Base-by-base conservation (phyloP, 2,888 invertebrate species). In the Endomychus coccineus region DNA sequence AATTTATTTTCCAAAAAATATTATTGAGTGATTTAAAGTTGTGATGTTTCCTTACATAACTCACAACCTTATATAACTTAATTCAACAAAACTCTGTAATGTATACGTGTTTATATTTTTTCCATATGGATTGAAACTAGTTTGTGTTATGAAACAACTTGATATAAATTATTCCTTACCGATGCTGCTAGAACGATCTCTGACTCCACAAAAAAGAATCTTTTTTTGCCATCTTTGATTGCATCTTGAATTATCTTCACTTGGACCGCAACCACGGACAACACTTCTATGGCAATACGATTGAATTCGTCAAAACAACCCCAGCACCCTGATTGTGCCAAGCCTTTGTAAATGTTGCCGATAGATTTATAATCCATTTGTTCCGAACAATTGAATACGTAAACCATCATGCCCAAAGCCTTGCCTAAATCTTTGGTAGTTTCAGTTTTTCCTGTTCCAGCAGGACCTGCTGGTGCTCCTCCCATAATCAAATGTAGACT, bases 251-350 rank as follows among this genome's bases (percentile, higher is more conserved):
- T 81, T 36, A 73, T 74, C 61, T 87, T 88, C 1, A 90, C 92
- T 70, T 95, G 95, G 0, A 94, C 94, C 0, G 94, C 90, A 1
- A 95, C 91, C 7, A 95, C 95, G 21, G 94, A 95, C 40, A 95
- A 66, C 39, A 95, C 95, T 67, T 95, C 94, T 1, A 95, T 86
- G 0, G 92, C 84, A 54, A 95, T 95, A 38, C 94, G 75, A 66
- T 95, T 95, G 65, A 95, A 95, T 64, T 95, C 94, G 59, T 95
- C 94, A 62, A 95, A 95, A 61, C 95, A 95, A 17, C 94, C 94
- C 94, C 94, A 94, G 6, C 91, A 88, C 1, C 94, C 94, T 11
- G 92, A 91, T 69, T 95, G 94, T 1, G 89, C 81, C 34, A 95
- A 69, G n/a, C 90, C 94, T 70, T 94, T 94, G 68, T 91, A 94